phyloP scores from a whole-genome alignment of 64 coral and sea anemone genomes.

The Montipora efflorescens region DNA sequence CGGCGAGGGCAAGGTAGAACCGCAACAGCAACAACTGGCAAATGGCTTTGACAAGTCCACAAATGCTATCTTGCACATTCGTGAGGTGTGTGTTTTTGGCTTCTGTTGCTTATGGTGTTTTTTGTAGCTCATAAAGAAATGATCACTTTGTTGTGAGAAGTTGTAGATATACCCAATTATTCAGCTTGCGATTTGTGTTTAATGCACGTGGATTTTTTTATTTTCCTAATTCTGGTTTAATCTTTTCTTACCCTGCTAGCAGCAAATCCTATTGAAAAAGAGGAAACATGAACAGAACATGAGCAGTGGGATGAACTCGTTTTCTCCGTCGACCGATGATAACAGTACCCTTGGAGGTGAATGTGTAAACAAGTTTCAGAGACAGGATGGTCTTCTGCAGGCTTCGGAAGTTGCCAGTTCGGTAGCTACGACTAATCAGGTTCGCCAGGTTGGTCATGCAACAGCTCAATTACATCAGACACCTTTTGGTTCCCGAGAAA shows the following conservation, averaged over 20 bases:
- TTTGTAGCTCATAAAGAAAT: neutral
- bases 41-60: conserved; percentile 89
- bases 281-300: conserved; percentile 91
- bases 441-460: conserved; percentile 9
- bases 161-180: conserved; percentile 30
- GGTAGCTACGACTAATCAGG: conserved; percentile 7
- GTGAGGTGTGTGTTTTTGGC: conserved; percentile 77
- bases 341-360: conserved; percentile 36
- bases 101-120: neutral
- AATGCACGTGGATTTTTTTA: conserved; percentile 75
- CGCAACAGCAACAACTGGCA: conserved; percentile 66
- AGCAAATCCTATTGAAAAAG: conserved; percentile 91
- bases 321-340: conserved; percentile 21
- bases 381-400: conserved; percentile 46
- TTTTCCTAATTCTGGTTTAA: conserved; percentile 75
- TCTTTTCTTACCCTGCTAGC: conserved; percentile 84
- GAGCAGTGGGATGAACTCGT: conserved; percentile 49
- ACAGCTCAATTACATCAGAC: conserved; percentile 20
- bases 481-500: neutral
- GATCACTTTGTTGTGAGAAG: conserved; percentile 10
- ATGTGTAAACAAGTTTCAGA: conserved; percentile 70
- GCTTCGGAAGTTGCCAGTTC: neutral
- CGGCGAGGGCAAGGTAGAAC: conserved; percentile 67
- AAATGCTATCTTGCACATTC: conserved; percentile 75
- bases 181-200: conserved; percentile 68